Percentiles rank a stretch among this genome's conserved stretches.
phyloP scores from a whole-genome alignment of 2,888 invertebrate species.

The Harpalus rubripes region DNA sequence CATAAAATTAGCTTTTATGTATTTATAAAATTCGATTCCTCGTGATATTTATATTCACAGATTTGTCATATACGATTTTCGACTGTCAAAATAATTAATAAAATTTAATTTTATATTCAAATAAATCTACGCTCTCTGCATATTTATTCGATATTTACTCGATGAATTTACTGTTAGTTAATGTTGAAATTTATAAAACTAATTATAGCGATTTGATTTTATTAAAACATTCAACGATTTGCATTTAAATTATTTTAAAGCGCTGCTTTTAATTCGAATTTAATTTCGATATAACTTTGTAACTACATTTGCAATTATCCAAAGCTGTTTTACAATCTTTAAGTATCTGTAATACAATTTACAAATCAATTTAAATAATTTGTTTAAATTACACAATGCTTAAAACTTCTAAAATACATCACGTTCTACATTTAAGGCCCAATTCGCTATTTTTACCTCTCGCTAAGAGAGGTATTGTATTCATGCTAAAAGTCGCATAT shows the following conservation, averaged over 20 bases:
- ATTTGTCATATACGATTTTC: constrained; percentile 33
- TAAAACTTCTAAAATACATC: too few species aligned
- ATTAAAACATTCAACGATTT: background rate
- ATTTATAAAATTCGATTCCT: constrained; percentile 18
- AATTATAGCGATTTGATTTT: background rate
- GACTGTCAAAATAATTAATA: constrained; percentile 47
- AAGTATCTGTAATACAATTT: too few species aligned
- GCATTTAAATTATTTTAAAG: background rate
- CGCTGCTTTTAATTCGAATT: background rate
- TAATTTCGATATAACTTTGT: background rate
- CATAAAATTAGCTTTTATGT: constrained; percentile 28
- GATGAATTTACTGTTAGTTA: constrained; percentile 1
- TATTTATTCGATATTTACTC: constrained; percentile 10
- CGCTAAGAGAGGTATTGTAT: too few species aligned
- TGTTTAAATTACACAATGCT: too few species aligned
- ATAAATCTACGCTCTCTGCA: constrained; percentile 8
- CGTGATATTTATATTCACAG: constrained; percentile 18
- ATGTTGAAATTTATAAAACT: background rate
- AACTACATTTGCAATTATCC: too few species aligned
- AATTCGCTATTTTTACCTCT: too few species aligned
- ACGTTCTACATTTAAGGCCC: too few species aligned
- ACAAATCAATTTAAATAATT: too few species aligned
- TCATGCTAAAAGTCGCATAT: too few species aligned
- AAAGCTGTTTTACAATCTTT: too few species aligned
- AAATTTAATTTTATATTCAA: background rate